Evolutionary conservation across 2,797 vertebrate genomes (phyloP).

Genomic region (Babyrousa celebensis): DNA sequence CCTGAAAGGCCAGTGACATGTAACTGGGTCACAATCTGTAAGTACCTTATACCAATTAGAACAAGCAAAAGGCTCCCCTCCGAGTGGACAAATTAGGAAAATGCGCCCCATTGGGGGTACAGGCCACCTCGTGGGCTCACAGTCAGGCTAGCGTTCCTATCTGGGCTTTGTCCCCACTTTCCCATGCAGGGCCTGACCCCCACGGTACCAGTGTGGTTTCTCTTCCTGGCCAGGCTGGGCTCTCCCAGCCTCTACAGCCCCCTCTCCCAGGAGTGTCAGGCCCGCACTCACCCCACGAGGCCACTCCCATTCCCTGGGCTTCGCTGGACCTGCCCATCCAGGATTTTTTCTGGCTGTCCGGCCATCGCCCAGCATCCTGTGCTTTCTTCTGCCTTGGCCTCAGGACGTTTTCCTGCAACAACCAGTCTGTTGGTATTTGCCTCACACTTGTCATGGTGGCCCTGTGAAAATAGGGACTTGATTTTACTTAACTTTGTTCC

Average conservation of each 20-base stretch:
- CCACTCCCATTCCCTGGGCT: background rate
- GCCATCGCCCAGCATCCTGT: too few species aligned
- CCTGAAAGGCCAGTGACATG: background rate
- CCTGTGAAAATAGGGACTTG: background rate
- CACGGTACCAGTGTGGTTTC: too few species aligned
- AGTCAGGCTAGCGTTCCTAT: background rate
- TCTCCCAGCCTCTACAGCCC: background rate
- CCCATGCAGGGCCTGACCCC: background rate
- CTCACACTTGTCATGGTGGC: background rate
- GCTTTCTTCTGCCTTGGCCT: background rate
- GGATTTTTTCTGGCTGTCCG: too few species aligned
- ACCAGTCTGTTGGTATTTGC: background rate
- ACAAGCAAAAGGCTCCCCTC: background rate
- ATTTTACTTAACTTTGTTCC: background rate
- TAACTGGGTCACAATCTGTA: background rate
- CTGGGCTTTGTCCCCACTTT: background rate
- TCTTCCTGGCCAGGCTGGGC: background rate
- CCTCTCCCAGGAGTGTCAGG: background rate
- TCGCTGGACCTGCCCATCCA: fast-evolving
- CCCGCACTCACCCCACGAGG: background rate
- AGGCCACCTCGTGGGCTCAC: background rate
- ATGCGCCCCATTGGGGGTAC: background rate
- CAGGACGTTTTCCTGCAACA: background rate
- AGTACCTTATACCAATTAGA: background rate
- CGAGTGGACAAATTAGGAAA: background rate